Evolutionary conservation across 2,113 vertebrate genomes (phyloP), one percentile per base, ranked within the genome.

Genomic region (Romanogobio albipinnatus): DNA sequence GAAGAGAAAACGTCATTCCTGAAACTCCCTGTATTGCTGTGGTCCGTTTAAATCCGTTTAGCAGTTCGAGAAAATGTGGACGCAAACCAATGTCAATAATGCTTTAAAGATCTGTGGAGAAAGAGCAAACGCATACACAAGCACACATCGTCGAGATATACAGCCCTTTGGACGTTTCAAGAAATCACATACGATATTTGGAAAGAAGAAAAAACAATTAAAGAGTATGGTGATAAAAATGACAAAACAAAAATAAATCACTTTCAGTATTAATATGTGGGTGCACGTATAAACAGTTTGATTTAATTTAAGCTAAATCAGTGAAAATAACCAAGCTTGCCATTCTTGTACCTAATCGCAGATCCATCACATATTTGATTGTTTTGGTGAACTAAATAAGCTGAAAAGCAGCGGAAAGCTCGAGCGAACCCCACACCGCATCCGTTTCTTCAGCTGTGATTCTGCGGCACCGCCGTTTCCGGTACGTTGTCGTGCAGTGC

Each of bases 401-500:
- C 11, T 36, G 47, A 9, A 3, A 33, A 49, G 24, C 43, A 33
- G 29, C 6, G 14, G 9, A 33, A 14, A 62, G 24, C 24, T 62
- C 3, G 9, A 62, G 45, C 45, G 3, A 47, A 11, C 45, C 10
- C 5, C 36, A 36, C 22, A 7, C 15, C 19, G 7, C 56, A 9
- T 79, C 7, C n/a, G 43, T 49, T 49, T 81, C 15, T 64, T 66
- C 59, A 19, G 39, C 59, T 11, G 59, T 61, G 59, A 62, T 11
- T 13, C 33, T 33, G 33, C 77, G 64, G 56, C 59, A 62, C 58
- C 33, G 0, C 11, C 14, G 14, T 14, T 45, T 47, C 19, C 36
- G 56, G 39, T 62, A 39, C 15, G 43, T 81, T 81, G 59, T 66
- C 78, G 19, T 66, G 78, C 78, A 81, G 43, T 66, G 43, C 78